Percentiles rank a stretch among this genome's conserved stretches.
These are phyloP conservation scores for Hippocampus zosterae DNA, from an alignment of 2,113 vertebrate species.

Conservation along the genomic window DNA sequence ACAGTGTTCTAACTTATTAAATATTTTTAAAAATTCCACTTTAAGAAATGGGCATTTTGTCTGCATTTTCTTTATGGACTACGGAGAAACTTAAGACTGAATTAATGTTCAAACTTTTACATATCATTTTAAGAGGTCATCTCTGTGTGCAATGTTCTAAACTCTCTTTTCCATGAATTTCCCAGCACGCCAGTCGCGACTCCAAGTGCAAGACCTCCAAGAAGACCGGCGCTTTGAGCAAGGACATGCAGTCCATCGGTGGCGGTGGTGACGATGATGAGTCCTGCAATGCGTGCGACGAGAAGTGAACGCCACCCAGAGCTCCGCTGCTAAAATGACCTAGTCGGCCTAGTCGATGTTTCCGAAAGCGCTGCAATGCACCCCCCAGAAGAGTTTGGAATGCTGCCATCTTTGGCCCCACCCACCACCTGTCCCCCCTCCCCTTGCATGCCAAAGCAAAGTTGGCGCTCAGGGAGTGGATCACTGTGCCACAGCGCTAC, in stretches of 20 bases:
- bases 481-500: slow-evolving; percentile 37
- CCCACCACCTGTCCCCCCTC: background rate
- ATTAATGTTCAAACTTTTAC: background rate
- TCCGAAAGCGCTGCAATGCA: background rate
- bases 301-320: slow-evolving; percentile 37
- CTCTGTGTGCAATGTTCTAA: background rate
- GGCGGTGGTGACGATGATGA: slow-evolving; percentile 36
- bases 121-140: background rate
- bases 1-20: no score
- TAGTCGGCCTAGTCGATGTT: slow-evolving; percentile 6
- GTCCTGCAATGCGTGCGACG: slow-evolving; percentile 31
- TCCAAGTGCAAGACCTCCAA: slow-evolving; percentile 58
- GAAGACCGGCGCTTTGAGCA: slow-evolving; percentile 44
- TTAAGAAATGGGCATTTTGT: no score
- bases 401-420: slow-evolving; percentile 55
- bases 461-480: slow-evolving; percentile 48
- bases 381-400: slow-evolving; percentile 53
- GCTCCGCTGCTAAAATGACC: background rate
- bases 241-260: slow-evolving; percentile 39
- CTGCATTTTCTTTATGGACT: no score
- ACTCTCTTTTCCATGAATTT: background rate
- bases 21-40: no score
- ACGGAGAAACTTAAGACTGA: no score
- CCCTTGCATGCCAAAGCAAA: background rate
- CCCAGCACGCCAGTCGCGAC: slow-evolving; percentile 55